Evolutionary conservation across 2,113 vertebrate genomes (phyloP).

Genomic region (Callipepla squamata): DNA sequence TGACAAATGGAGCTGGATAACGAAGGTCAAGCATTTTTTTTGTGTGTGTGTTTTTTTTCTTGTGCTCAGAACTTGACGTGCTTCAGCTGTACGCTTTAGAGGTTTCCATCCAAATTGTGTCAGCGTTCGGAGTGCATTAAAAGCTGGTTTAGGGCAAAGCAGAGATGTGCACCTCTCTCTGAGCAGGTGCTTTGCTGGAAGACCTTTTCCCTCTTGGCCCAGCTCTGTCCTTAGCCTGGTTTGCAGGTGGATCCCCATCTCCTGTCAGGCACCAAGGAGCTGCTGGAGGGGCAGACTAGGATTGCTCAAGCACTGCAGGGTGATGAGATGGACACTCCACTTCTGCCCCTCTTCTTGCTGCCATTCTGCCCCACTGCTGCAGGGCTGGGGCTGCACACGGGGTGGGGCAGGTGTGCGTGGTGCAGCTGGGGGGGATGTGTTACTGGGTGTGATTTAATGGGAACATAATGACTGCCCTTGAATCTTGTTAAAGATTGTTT

Average conservation of each 20-base stretch:
- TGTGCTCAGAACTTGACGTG: neutral
- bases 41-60: neutral
- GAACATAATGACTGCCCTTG: neutral
- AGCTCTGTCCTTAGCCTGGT: neutral
- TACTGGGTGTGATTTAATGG: neutral
- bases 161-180: fast-evolving
- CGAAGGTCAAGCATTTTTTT: slow-evolving; percentile 6
- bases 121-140: neutral
- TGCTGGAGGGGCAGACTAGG: no score
- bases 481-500: neutral
- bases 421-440: fast-evolving
- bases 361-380: no score
- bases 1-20: slow-evolving; percentile 5
- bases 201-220: neutral
- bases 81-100: neutral
- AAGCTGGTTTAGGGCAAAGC: neutral
- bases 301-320: no score
- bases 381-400: no score
- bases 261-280: neutral
- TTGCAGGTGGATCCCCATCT: neutral
- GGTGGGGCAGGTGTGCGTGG: fast-evolving
- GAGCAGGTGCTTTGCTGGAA: neutral
- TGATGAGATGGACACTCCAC: no score
- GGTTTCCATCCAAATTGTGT: neutral
- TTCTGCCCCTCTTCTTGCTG: no score